A percentile compares a stretch with the other conserved stretches of the same genome.
These are phyloP conservation scores for Chaenodraco wilsoni DNA, from an alignment of 2,797 vertebrate genomes.

Conservation along the genomic window DNA sequence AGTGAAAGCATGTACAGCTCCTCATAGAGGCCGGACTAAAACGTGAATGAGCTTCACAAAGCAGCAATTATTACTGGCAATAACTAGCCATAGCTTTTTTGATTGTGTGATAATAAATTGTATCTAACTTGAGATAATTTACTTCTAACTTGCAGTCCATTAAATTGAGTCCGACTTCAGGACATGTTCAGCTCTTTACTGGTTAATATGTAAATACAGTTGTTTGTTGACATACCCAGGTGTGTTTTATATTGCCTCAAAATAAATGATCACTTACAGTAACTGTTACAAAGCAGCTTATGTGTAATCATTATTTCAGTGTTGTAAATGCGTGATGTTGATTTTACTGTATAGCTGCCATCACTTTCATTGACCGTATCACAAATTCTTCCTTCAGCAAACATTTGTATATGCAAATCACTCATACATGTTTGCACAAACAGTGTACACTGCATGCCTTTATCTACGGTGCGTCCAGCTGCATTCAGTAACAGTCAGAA, in stretches of 20 bases:
- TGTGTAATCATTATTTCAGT: slow-evolving; percentile 8
- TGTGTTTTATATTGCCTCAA: slow-evolving; percentile 17
- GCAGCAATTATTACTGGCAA: too few relatives aligned
- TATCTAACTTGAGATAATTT: neutral
- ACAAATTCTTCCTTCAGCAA: slow-evolving; percentile 15
- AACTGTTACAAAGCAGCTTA: slow-evolving; percentile 14
- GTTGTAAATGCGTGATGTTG: slow-evolving; percentile 19
- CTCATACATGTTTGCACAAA: slow-evolving; percentile 29
- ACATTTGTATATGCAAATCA: slow-evolving; percentile 56
- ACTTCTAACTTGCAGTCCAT: neutral
- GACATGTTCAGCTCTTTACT: slow-evolving; percentile 8
- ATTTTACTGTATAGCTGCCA: slow-evolving; percentile 2
- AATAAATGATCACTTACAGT: slow-evolving; percentile 1
- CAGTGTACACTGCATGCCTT: neutral
- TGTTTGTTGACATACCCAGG: slow-evolving; percentile 17
- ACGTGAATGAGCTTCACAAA: too few relatives aligned
- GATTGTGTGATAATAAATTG: neutral
- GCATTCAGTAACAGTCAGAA: neutral
- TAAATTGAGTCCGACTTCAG: neutral
- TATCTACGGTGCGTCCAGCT: neutral
- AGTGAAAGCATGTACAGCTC: too few relatives aligned
- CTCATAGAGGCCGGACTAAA: too few relatives aligned
- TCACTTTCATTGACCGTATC: slow-evolving; percentile 17
- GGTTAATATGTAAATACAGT: slow-evolving; percentile 10
- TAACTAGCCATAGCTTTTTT: too few relatives aligned